Percentiles rank a stretch among this genome's conserved stretches.
Conservation (phyloP, 2,113 vertebrate genomes). For the Cervus canadensis region DNA sequence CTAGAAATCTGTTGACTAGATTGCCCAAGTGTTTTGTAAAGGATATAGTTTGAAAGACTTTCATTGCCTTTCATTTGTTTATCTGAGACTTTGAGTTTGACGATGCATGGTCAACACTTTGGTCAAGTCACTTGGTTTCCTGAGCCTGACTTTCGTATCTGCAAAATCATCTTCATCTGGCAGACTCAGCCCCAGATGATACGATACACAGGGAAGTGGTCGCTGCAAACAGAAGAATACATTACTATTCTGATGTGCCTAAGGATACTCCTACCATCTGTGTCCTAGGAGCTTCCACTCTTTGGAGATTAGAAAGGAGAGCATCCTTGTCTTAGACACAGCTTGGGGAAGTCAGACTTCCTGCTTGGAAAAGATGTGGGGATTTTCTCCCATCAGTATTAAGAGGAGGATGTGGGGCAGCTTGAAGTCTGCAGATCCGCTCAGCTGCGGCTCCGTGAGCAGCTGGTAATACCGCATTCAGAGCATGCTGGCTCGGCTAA, state of each 20-base stretch:
- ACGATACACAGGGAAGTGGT: not conserved
- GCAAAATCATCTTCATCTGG: not conserved
- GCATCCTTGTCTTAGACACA: not conserved
- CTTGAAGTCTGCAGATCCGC: conserved; percentile 35
- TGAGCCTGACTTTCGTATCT: not conserved
- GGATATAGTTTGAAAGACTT: not conserved
- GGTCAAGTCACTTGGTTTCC: not conserved
- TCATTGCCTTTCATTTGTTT: not conserved
- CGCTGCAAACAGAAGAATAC: not conserved
- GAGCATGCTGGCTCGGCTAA: conserved; percentile 61
- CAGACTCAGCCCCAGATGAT: not conserved
- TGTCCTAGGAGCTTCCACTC: not conserved
- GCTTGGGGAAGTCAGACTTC: not conserved
- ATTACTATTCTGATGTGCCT: not conserved
- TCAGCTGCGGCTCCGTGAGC: conserved; percentile 55
- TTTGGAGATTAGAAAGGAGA: not conserved
- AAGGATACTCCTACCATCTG: not conserved
- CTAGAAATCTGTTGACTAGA: not conserved
- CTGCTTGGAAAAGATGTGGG: not conserved
- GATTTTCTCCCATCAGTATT: not conserved
- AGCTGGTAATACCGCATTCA: conserved; percentile 61
- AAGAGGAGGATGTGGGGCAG: conserved; percentile 2
- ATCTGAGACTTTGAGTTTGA: not conserved
- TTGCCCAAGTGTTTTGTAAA: not conserved
- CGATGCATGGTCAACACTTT: not conserved